Evolutionary conservation across 1,140 invertebrate species (phyloP), one percentile per base, ranked within the genome.

Genomic region (Meloidogyne floridensis): DNA sequence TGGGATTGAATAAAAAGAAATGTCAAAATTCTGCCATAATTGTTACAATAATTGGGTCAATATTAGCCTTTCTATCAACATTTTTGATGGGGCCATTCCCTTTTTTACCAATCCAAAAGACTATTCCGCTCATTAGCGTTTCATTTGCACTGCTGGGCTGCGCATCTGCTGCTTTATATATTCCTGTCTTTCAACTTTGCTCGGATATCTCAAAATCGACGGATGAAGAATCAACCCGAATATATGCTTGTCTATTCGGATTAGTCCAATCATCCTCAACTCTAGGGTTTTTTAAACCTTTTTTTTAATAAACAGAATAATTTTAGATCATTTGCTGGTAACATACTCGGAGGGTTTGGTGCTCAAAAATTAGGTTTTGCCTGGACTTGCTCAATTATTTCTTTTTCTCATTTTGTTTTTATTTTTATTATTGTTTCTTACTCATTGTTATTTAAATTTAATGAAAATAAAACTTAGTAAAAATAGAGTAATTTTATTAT

Each of bases 251-350:
- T 51, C 20, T 79, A 32, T 79, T 79, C 47, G 77, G 53, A 5
- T 51, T 79, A 47, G 77, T 79, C 8, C 77, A 79, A 18, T 79
- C 77, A 13, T 43, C 77, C 47, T 79, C 77, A 10, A 79, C 77
- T 47, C 65, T 79, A 47, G 77, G 77, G 77, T 79, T 75, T 13
- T 47, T 6, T 75, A 76, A 56, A 7, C 2, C 18, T 51, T 54
- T 56, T 76, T 6, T 54, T 56, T 8, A 76, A 76, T 47, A n/a
- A 42, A 56, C 3, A 65, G 11, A 71, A 32, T 43, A 20, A 42
- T 42, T 79, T 43, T 0, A 78, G 77, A n/a, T 79, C 77, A 0
- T 79, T 79, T 79, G 42, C 53, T 47, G 77, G 77, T 18, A 71
- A 43, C 10, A 51, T 51, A 79, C 42, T 79, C 20, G 65, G 77